Evolutionary conservation across 2,113 vertebrate genomes (phyloP), one percentile per base, ranked within the genome.

Genomic region (Phylloscopus trochilus): DNA sequence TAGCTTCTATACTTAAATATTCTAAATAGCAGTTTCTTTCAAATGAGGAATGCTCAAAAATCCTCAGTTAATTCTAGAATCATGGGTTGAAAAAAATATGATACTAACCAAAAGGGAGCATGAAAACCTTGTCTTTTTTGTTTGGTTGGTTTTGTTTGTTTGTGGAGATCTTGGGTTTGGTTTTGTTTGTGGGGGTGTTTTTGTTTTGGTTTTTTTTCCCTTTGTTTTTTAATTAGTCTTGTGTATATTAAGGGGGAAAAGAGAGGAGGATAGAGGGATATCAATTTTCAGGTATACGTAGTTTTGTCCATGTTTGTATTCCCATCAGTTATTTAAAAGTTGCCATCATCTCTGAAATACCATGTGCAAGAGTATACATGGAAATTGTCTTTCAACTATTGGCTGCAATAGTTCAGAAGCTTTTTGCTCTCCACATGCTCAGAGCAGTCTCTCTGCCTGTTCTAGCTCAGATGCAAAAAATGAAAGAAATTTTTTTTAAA

Each of bases 381-480:
- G 46, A 80, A 91, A 92, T 87, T 95, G 24, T 94, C 66, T 87
- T 97, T 94, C 94, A 97, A 7, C 49, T 83, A 35, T 87, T 97
- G 90, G 92, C 94, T 90, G 72, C 49, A 95, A 77, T 24, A 92
- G 39, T 84, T 96, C 60, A 30, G 68, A 94, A 82, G 77, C 41
- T 92, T 96, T 96, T 78, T 92, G 78, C 92, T 95, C 70, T 93
- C 66, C 76, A 63, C 66, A 83, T 49, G 84, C 41, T 74, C 94
- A 87, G 66, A 87, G 72, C 80, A 95, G 70, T 83, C 79, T 89
- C 33, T 62, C 87, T 95, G 92, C 85, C 85, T 81, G 47, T 51
- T 72, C 53, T 21, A 30, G 62, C 83, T 92, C 90, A 62, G 69
- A 55, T 73, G 63, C 64, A 95, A 96, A 96, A 95, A 83, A 75